Evolutionary conservation across 2,113 vertebrate genomes (phyloP).

Genomic region (Genyomyrus donnyi): DNA sequence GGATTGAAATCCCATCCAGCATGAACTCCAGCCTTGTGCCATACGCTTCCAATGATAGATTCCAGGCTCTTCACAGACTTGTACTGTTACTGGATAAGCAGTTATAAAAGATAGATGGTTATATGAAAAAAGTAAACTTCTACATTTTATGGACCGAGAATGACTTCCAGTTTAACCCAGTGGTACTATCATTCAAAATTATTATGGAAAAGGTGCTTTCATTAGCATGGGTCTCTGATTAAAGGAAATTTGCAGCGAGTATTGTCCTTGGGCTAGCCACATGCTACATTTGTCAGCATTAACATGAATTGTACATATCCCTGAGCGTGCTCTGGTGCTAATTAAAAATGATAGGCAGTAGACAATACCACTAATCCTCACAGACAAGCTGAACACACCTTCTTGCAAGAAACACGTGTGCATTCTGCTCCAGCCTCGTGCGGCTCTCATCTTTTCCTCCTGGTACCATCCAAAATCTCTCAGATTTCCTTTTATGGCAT

Average conservation of each 20-base stretch:
- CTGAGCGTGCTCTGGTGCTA: slow-evolving; percentile 23
- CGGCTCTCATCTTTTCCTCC: not conserved
- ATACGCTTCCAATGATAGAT: not conserved
- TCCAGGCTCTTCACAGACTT: not conserved
- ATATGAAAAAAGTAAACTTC: slow-evolving; percentile 1
- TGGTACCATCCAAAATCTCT: slow-evolving; percentile 26
- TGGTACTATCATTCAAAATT: slow-evolving; percentile 1
- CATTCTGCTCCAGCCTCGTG: not conserved
- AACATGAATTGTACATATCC: slow-evolving; percentile 11
- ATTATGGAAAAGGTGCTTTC: slow-evolving; percentile 8
- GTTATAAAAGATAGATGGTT: not conserved
- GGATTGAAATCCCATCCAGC: not conserved
- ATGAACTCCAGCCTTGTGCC: not conserved
- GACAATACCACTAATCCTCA: slow-evolving; percentile 33
- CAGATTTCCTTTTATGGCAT: slow-evolving; percentile 2
- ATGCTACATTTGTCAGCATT: slow-evolving; percentile 7
- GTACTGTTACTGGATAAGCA: not conserved
- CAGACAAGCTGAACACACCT: slow-evolving; percentile 24
- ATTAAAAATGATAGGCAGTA: slow-evolving; percentile 34
- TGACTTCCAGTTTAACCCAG: not conserved
- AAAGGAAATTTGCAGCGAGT: slow-evolving; percentile 22
- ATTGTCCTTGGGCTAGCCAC: slow-evolving; percentile 8
- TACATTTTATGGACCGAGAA: not conserved
- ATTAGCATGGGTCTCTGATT: slow-evolving; percentile 30
- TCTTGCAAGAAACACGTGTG: slow-evolving; percentile 22